phyloP scores from a whole-genome alignment of 2,888 invertebrate genomes.

The Cecidostiba fungosa region DNA sequence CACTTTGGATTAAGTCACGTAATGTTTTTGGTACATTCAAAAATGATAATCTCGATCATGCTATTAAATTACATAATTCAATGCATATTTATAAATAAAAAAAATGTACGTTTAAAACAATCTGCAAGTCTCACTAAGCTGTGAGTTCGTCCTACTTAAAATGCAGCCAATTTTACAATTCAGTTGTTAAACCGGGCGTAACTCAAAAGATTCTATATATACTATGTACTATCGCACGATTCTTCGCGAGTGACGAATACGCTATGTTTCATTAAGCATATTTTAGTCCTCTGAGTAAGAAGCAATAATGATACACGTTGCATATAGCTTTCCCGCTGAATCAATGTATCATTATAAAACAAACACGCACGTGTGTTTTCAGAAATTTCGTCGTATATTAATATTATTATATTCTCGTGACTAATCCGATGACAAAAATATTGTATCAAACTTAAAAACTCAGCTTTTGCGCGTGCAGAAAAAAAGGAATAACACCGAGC shows the following conservation, averaged over 20 bases:
- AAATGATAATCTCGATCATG: not conserved
- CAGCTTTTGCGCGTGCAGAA: not conserved
- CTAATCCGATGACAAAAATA: not conserved
- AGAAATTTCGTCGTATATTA: not conserved
- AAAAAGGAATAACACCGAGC: not conserved
- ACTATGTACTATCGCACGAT: not conserved
- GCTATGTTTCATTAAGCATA: conserved; percentile 64
- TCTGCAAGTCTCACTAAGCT: not conserved
- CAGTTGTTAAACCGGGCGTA: not conserved
- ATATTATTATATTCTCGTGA: not conserved
- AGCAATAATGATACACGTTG: conserved; percentile 26
- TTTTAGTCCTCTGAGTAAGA: conserved; percentile 66
- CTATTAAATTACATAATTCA: not conserved
- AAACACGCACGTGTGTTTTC: not conserved
- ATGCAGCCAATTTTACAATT: not conserved
- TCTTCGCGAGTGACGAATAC: conserved; percentile 59
- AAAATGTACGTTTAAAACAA: not conserved
- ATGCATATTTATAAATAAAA: not conserved
- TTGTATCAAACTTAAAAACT: not conserved
- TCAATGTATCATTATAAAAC: not conserved
- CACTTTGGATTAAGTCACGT: too few relatives aligned
- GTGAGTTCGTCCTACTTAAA: not conserved
- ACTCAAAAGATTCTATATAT: not conserved
- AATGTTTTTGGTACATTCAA: not conserved
- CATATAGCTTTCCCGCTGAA: not conserved